Evolutionary conservation across 2,797 vertebrate genomes (phyloP).

Genomic region (Brachymystax lenok): DNA sequence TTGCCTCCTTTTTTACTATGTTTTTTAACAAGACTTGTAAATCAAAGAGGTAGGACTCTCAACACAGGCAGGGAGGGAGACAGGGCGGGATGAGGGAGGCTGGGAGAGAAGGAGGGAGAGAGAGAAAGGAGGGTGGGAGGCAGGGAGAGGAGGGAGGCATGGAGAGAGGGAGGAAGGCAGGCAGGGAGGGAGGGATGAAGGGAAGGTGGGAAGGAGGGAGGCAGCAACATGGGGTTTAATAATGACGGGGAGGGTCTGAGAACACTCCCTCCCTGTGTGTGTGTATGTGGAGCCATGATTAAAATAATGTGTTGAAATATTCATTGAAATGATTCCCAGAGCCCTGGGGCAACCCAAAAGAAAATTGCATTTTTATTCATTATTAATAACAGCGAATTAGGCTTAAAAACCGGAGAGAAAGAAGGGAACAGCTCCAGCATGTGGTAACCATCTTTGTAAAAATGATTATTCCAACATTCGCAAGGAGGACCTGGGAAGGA

Average conservation of each 20-base stretch:
- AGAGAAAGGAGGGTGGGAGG: not conserved
- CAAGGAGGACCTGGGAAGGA: conserved; percentile 69
- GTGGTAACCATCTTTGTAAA: conserved; percentile 98
- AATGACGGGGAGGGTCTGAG: conserved; percentile 81
- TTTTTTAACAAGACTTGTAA: conserved; percentile 98
- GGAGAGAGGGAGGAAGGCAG: no score
- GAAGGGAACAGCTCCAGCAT: conserved; percentile 80
- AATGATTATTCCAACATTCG: conserved; percentile 96
- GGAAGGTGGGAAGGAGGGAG: not conserved
- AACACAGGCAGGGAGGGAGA: conserved; percentile 77
- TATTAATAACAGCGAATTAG: conserved; percentile 99
- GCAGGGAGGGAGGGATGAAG: not conserved
- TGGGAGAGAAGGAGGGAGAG: not conserved
- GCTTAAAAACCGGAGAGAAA: conserved; percentile 69
- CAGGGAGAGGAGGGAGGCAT: not conserved
- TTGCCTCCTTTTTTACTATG: conserved; percentile 87
- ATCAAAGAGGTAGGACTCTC: conserved; percentile 89
- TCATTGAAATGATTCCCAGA: conserved; percentile 96
- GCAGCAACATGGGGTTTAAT: conserved; percentile 86
- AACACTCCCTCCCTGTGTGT: conserved; percentile 72
- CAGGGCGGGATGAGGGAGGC: not conserved
- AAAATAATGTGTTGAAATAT: conserved; percentile 99
- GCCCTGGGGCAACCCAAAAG: conserved; percentile 87
- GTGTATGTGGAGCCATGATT: conserved; percentile 91
- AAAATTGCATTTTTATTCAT: conserved; percentile 99